Conservation (phyloP, 64 coral and sea anemone genomes). For the Trachythela sp. region DNA sequence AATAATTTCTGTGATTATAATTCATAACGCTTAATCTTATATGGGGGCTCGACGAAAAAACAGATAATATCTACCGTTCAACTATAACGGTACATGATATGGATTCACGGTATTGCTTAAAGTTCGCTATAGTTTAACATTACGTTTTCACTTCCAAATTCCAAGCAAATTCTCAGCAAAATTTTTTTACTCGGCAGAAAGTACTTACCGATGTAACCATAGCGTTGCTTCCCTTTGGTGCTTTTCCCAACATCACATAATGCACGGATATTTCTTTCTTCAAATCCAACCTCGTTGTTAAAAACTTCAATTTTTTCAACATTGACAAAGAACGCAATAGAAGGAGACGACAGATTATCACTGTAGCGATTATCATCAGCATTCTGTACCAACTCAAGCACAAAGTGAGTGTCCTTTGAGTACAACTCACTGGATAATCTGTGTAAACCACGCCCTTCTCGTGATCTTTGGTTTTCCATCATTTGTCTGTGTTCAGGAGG, state of each 20-base stretch:
- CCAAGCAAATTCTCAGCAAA: no score
- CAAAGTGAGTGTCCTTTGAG: slow-evolving; percentile 85
- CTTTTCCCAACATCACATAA: slow-evolving; percentile 85
- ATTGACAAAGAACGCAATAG: slow-evolving; percentile 65
- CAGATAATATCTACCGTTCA: no score
- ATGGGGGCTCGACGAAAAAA: no score
- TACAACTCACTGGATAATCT: slow-evolving; percentile 76
- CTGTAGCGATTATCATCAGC: slow-evolving; percentile 77
- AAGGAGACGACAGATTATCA: slow-evolving; percentile 17
- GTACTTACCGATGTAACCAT: slow-evolving; percentile 79
- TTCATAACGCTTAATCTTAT: no score
- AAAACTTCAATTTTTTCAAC: slow-evolving; percentile 57
- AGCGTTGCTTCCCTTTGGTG: slow-evolving; percentile 80
- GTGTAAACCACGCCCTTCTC: slow-evolving; percentile 77
- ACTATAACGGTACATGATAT: no score
- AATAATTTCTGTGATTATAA: no score
- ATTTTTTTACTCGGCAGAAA: neutral
- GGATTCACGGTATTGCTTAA: no score
- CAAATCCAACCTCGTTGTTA: slow-evolving; percentile 80
- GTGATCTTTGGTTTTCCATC: slow-evolving; percentile 64
- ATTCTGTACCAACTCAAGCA: slow-evolving; percentile 85
- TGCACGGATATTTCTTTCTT: slow-evolving; percentile 77
- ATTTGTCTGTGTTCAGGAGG: slow-evolving; percentile 66
- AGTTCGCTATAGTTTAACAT: no score
- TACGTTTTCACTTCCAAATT: no score